phyloP scores from a whole-genome alignment of 2,113 vertebrate genomes.

The Myocastor coypus region DNA sequence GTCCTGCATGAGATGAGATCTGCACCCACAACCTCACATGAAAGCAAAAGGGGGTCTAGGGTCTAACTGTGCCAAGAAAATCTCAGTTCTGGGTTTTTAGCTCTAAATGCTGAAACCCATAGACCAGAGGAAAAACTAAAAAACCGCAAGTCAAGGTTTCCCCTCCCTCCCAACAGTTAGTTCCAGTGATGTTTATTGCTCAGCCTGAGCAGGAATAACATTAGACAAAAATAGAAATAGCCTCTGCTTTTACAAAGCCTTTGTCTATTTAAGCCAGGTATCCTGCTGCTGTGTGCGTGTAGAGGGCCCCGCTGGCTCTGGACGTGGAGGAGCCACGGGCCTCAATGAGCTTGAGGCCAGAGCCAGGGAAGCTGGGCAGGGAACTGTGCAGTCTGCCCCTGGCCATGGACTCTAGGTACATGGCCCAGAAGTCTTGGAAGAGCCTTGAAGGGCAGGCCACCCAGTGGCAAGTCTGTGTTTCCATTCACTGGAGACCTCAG shows the following conservation, averaged over 20 bases:
- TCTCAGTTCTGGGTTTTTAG: not conserved
- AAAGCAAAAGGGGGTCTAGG: not conserved
- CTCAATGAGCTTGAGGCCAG: not conserved
- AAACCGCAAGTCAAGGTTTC: not conserved
- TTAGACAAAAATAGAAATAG: slow-evolving; percentile 62
- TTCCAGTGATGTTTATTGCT: slow-evolving; percentile 62
- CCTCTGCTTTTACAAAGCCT: slow-evolving; percentile 24
- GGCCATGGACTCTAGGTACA: no score
- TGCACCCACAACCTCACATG: not conserved
- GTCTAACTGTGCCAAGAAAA: not conserved
- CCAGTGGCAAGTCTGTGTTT: not conserved
- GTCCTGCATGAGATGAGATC: not conserved
- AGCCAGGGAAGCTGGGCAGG: not conserved
- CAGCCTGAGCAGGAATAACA: slow-evolving; percentile 42
- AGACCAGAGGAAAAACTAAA: not conserved
- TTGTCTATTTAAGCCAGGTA: not conserved
- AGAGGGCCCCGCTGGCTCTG: not conserved
- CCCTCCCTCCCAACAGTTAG: not conserved
- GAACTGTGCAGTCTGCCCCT: no score
- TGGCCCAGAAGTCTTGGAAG: not conserved
- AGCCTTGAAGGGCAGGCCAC: rapidly evolving
- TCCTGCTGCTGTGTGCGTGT: not conserved
- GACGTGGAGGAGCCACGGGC: not conserved
- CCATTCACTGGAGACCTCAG: not conserved
- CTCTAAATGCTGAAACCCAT: slow-evolving; percentile 37